A percentile compares a stretch with the other conserved stretches of the same genome.
Evolutionary conservation across 2,797 vertebrate genomes (phyloP).

Genomic region (Sciurus vulgaris): DNA sequence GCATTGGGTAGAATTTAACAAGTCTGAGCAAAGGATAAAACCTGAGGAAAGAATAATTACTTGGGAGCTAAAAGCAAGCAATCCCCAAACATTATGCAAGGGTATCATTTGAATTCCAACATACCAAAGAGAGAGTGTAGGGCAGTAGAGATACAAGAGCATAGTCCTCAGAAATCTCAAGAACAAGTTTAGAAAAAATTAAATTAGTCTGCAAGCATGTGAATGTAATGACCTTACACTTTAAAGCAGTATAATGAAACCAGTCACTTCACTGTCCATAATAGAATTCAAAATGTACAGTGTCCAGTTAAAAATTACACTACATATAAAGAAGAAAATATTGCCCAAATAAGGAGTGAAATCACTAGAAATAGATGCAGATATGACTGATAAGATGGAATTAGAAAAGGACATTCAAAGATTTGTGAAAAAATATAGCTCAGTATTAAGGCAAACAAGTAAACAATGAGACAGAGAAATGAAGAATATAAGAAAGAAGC

Average conservation of each 20-base stretch:
- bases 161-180: neutral
- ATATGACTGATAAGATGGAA: neutral
- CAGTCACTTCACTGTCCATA: neutral
- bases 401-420: neutral
- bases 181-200: neutral
- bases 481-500: neutral
- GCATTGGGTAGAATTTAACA: neutral
- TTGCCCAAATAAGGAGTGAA: neutral
- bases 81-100: neutral
- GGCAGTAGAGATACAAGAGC: no score
- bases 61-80: neutral
- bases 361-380: neutral
- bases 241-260: neutral
- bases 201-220: neutral
- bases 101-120: neutral
- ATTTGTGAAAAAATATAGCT: neutral
- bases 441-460: neutral
- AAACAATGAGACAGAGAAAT: neutral
- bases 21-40: neutral
- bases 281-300: neutral
- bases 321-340: neutral
- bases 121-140: no score
- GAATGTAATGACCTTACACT: neutral
- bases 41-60: neutral
- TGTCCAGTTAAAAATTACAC: neutral